These are phyloP conservation scores for Erpobdella octoculata DNA, from an alignment of 2,888 invertebrate species.

Conservation along the genomic window DNA sequence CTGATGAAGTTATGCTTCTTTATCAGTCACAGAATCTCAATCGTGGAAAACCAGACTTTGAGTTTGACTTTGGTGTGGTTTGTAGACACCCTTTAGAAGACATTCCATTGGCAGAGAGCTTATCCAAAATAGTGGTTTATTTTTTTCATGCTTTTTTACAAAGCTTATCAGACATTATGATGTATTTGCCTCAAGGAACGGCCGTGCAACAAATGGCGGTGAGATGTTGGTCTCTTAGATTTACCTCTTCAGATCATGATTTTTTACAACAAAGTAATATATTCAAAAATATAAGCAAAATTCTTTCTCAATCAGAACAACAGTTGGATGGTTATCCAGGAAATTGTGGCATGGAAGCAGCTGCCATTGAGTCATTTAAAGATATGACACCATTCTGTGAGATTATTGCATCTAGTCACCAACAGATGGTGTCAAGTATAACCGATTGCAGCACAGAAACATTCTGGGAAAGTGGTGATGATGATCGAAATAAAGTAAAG, in stretches of 20 bases:
- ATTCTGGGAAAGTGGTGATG: conserved; percentile 97
- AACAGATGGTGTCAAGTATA: conserved; percentile 84
- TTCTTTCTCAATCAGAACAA: conserved; percentile 75
- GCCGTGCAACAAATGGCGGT: conserved; percentile 81
- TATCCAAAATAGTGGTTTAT: conserved; percentile 57
- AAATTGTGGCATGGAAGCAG: background rate
- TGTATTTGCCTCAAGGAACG: conserved; percentile 75
- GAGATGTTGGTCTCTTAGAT: conserved; percentile 83
- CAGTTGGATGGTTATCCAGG: background rate
- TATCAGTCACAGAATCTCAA: conserved; percentile 25
- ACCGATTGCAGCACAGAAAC: conserved; percentile 92
- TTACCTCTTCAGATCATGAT: conserved; percentile 77
- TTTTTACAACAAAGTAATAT: conserved; percentile 86
- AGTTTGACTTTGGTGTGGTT: conserved; percentile 48
- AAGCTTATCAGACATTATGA: conserved; percentile 83
- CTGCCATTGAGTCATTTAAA: conserved; percentile 38
- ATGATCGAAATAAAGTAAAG: conserved; percentile 74
- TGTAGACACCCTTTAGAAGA: conserved; percentile 75
- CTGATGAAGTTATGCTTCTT: conserved; percentile 55
- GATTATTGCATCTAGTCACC: conserved; percentile 81
- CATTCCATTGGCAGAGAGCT: conserved; percentile 62
- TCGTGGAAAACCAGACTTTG: background rate
- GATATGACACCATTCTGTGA: conserved; percentile 70
- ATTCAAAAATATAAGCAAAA: conserved; percentile 90
- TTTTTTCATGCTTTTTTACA: conserved; percentile 79